Conservation (phyloP, 2,797 vertebrate genomes). For the Falco biarmicus region DNA sequence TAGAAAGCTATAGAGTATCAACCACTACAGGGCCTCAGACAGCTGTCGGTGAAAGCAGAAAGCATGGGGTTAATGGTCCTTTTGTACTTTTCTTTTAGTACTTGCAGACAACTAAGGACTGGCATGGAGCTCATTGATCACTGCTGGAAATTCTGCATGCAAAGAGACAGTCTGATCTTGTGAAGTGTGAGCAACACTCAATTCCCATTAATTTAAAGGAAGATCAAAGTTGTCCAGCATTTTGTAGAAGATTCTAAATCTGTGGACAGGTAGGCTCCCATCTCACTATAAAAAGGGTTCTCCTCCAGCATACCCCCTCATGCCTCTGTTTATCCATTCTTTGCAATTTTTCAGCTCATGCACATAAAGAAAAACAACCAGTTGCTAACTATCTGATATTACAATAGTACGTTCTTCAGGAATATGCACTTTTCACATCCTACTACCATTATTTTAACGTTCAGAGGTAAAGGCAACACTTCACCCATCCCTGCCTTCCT, state of each 20-base stretch:
- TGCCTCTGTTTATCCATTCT: not conserved
- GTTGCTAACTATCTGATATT: not conserved
- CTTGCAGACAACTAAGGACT: slow-evolving; percentile 15
- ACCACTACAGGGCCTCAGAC: not conserved
- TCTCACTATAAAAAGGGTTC: not conserved
- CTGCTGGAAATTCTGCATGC: not conserved
- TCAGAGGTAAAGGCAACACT: slow-evolving; percentile 40
- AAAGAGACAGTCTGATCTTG: not conserved
- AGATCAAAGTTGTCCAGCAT: not conserved
- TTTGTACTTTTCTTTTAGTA: not conserved
- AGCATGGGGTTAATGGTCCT: not conserved
- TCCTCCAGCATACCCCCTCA: not conserved
- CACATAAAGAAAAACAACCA: not conserved
- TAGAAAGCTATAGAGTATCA: slow-evolving; percentile 30
- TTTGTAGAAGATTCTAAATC: not conserved
- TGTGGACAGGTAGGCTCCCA: not conserved
- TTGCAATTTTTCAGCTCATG: not conserved
- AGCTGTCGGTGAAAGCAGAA: slow-evolving; percentile 44
- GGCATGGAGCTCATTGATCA: not conserved
- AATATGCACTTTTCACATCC: not conserved
- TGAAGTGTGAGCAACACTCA: not conserved
- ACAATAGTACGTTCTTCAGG: not conserved
- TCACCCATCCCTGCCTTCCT: slow-evolving; percentile 44
- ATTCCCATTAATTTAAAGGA: not conserved
- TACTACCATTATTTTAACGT: slow-evolving; percentile 8